Evolutionary conservation across 2,888 invertebrate species (phyloP).

Genomic region (Orgyia antiqua): DNA sequence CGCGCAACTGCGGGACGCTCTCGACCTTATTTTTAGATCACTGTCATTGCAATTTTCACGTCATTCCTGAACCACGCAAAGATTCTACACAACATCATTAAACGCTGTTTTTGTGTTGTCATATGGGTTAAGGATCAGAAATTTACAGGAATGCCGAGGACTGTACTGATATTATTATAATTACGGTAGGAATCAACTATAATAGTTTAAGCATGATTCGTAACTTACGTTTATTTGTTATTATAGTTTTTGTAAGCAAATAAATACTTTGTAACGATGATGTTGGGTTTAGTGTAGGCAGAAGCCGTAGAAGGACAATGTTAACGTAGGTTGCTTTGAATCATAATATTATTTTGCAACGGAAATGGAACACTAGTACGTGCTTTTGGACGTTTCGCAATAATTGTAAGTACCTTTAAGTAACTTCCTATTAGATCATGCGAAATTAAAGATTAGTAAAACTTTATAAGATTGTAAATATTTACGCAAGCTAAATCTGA

Average conservation of each 20-base stretch:
- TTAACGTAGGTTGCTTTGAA: constrained; percentile 23
- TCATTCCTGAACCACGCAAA: constrained; percentile 51
- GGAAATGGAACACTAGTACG: not conserved
- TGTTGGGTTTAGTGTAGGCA: too few species aligned
- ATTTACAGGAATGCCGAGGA: constrained; percentile 32
- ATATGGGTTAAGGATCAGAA: constrained; percentile 68
- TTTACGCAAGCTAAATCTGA: too few species aligned
- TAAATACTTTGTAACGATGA: too few species aligned
- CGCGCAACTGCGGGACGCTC: constrained; percentile 44
- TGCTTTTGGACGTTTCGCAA: not conserved
- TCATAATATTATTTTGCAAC: constrained; percentile 15
- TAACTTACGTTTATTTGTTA: too few species aligned
- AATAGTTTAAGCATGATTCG: too few species aligned
- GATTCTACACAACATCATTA: constrained; percentile 52
- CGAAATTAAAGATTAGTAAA: too few species aligned
- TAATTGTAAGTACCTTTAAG: too few species aligned
- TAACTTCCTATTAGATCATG: too few species aligned
- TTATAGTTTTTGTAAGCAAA: too few species aligned
- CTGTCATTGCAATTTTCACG: constrained; percentile 76
- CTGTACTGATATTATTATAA: too few species aligned
- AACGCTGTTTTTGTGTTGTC: constrained; percentile 40
- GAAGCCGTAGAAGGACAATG: constrained; percentile 20
- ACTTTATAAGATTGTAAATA: too few species aligned
- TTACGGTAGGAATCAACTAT: too few species aligned
- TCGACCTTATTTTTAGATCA: constrained; percentile 69